Conservation (phyloP, 2,888 invertebrate genomes). For the Cynaeus angustus region DNA sequence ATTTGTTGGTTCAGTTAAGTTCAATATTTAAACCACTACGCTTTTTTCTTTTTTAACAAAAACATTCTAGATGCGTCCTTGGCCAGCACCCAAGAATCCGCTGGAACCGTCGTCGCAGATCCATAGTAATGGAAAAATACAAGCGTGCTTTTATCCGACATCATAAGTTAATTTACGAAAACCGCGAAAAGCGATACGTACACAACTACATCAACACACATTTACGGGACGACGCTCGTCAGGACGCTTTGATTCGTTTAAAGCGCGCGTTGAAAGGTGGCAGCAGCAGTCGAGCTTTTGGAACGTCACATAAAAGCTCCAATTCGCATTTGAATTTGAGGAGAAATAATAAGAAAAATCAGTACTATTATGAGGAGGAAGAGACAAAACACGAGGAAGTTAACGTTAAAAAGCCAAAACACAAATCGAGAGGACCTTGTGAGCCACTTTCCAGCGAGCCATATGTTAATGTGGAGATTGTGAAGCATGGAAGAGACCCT, state of each 20-base stretch:
- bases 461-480: slow-evolving; percentile 80
- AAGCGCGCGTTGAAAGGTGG: slow-evolving; percentile 65
- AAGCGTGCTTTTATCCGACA: slow-evolving; percentile 64
- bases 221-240: slow-evolving; percentile 16
- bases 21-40: neutral
- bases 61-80: slow-evolving; percentile 78
- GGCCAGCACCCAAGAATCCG: slow-evolving; percentile 91
- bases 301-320: slow-evolving; percentile 64
- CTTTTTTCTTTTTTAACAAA: neutral
- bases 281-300: slow-evolving; percentile 66
- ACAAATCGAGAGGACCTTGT: slow-evolving; percentile 77
- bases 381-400: slow-evolving; percentile 45
- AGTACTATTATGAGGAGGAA: slow-evolving; percentile 58
- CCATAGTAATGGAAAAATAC: slow-evolving; percentile 70
- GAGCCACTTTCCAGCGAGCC: slow-evolving; percentile 79
- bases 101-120: slow-evolving; percentile 83
- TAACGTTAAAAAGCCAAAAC: slow-evolving; percentile 62
- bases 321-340: slow-evolving; percentile 63
- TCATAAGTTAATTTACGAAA: slow-evolving; percentile 59
- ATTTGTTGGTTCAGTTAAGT: neutral
- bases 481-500: slow-evolving; percentile 81
- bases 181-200: slow-evolving; percentile 57
- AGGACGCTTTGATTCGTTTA: slow-evolving; percentile 12
- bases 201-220: slow-evolving; percentile 71
- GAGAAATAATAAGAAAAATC: slow-evolving; percentile 60